Conservation (phyloP, 1,140 invertebrate genomes). For the Zaprionus taronus region DNA sequence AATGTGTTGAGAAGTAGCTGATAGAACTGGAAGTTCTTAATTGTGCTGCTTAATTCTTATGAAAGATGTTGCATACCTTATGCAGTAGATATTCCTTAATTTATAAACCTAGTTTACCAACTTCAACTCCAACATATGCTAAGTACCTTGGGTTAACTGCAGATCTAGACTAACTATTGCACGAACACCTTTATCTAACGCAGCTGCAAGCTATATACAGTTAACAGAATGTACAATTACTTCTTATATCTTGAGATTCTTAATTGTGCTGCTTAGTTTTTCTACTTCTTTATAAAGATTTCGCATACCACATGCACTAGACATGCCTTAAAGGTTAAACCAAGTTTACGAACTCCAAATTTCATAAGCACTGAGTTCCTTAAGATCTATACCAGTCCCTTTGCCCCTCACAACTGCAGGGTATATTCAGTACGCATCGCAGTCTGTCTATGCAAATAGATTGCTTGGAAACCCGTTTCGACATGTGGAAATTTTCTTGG, state of each 20-base stretch:
- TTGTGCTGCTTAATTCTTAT: neutral
- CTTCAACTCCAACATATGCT: too few relatives aligned
- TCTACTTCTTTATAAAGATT: neutral
- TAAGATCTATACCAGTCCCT: too few relatives aligned
- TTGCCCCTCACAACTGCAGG: neutral
- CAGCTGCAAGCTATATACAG: conserved; percentile 25
- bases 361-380: neutral
- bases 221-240: neutral
- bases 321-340: neutral
- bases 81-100: neutral
- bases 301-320: neutral
- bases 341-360: neutral
- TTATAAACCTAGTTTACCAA: neutral
- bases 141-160: neutral
- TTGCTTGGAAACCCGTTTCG: conserved; percentile 70
- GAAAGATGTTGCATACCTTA: neutral
- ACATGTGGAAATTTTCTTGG: conserved; percentile 78
- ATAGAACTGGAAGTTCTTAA: neutral
- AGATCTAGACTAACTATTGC: neutral
- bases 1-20: neutral
- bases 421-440: conserved; percentile 36
- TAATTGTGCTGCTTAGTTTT: too few relatives aligned
- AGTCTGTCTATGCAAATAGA: conserved; percentile 69
- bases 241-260: too few relatives aligned
- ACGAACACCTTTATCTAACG: neutral